phyloP scores from a whole-genome alignment of 2,797 vertebrate species.

The Columba guinea region DNA sequence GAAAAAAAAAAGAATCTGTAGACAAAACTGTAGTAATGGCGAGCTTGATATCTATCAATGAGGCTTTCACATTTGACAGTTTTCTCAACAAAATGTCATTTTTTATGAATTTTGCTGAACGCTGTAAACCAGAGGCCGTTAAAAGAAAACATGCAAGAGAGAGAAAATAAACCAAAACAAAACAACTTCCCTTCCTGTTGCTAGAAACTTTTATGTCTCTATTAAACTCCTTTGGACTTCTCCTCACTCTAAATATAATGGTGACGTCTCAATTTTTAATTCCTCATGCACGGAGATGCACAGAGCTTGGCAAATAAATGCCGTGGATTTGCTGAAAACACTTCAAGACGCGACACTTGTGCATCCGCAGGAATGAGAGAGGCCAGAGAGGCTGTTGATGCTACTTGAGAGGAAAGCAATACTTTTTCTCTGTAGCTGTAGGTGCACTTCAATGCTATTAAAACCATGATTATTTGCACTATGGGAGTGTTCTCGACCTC shows the following conservation, averaged over 20 bases:
- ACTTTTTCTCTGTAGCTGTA: neutral
- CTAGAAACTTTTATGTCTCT: neutral
- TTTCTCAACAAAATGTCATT: neutral
- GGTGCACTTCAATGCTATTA: neutral
- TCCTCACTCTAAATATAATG: neutral
- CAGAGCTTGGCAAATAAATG: neutral
- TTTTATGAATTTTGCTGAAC: neutral
- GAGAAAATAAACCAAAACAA: neutral
- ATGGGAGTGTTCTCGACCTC: neutral
- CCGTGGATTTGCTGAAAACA: neutral
- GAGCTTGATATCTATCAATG: neutral
- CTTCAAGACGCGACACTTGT: neutral
- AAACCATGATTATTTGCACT: neutral
- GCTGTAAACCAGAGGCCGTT: neutral
- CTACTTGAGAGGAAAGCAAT: neutral
- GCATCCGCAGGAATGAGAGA: neutral
- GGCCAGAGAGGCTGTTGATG: neutral
- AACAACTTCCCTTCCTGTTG: neutral
- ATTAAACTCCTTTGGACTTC: neutral
- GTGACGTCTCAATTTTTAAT: neutral
- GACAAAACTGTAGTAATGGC: neutral
- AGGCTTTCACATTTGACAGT: neutral
- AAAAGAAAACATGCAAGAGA: neutral
- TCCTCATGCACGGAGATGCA: accelerated
- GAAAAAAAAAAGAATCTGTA: no score